These are phyloP conservation scores for Hemibagrus wyckioides DNA, from an alignment of 2,113 vertebrate genomes.

Conservation along the genomic window DNA sequence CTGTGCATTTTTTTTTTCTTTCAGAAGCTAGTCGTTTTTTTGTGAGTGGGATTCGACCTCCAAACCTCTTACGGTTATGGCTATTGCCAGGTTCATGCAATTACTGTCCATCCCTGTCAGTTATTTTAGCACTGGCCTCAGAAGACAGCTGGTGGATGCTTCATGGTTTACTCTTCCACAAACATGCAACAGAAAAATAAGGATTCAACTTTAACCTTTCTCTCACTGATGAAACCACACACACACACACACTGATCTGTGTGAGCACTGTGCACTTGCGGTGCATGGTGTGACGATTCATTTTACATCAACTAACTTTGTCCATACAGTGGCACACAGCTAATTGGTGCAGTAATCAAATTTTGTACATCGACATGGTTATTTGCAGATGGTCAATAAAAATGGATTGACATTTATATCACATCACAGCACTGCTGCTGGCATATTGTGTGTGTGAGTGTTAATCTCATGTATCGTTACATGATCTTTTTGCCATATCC, in stretches of 20 bases:
- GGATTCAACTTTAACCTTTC: conserved; percentile 2
- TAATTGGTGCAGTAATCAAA: not conserved
- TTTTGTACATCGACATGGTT: not conserved
- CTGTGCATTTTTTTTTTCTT: not conserved
- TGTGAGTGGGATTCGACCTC: not conserved
- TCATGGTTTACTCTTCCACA: conserved; percentile 18
- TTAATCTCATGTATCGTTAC: not conserved
- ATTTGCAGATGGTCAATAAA: not conserved
- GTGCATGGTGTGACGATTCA: not conserved
- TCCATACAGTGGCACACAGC: not conserved
- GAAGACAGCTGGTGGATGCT: not conserved
- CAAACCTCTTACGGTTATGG: not conserved
- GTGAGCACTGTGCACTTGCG: not conserved
- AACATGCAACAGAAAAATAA: conserved; percentile 27
- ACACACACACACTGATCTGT: not conserved
- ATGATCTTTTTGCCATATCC: not conserved
- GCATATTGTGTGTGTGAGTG: not conserved
- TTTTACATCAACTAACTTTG: not conserved
- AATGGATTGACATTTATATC: not conserved
- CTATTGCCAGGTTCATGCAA: not conserved
- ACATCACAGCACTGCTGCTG: not conserved
- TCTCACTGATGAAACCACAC: not conserved
- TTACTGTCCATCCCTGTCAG: not conserved
- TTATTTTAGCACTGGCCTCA: not conserved
- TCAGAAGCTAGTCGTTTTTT: not conserved